Conservation (phyloP, 2,888 invertebrate species). For the Synanthedon vespiformis region DNA sequence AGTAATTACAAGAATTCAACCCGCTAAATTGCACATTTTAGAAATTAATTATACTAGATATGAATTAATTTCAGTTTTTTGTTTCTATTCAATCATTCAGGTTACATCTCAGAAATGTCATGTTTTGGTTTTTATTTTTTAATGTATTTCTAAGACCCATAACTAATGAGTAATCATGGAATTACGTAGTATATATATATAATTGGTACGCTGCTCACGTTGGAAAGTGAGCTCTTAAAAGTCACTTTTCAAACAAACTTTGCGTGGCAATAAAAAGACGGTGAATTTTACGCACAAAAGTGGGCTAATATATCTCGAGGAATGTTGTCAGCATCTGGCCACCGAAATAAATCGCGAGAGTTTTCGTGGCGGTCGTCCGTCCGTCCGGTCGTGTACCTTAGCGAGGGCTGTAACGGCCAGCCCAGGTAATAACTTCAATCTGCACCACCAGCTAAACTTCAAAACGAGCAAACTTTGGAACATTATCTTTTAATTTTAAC, state of each 20-base stretch:
- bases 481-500: slow-evolving; percentile 58
- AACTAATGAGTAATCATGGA: too few relatives aligned
- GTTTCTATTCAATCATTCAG: too few relatives aligned
- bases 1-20: too few relatives aligned
- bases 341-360: slow-evolving; percentile 51
- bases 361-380: slow-evolving; percentile 30
- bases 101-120: too few relatives aligned
- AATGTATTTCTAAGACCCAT: too few relatives aligned
- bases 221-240: too few relatives aligned
- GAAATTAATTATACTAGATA: too few relatives aligned
- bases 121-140: too few relatives aligned
- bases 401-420: slow-evolving; percentile 7
- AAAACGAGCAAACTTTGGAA: slow-evolving; percentile 53
- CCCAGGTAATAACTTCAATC: slow-evolving; percentile 65
- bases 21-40: too few relatives aligned
- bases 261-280: slow-evolving; percentile 6
- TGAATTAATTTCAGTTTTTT: too few relatives aligned
- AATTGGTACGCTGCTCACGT: too few relatives aligned
- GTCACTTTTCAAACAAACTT: slow-evolving; percentile 5
- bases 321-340: slow-evolving; percentile 58
- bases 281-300: slow-evolving; percentile 30
- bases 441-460: slow-evolving; percentile 44
- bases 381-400: slow-evolving; percentile 10
- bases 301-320: slow-evolving; percentile 41
- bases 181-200: too few relatives aligned